Conservation (phyloP, 1,140 invertebrate genomes). For the Caenorhabditis inopinata region DNA sequence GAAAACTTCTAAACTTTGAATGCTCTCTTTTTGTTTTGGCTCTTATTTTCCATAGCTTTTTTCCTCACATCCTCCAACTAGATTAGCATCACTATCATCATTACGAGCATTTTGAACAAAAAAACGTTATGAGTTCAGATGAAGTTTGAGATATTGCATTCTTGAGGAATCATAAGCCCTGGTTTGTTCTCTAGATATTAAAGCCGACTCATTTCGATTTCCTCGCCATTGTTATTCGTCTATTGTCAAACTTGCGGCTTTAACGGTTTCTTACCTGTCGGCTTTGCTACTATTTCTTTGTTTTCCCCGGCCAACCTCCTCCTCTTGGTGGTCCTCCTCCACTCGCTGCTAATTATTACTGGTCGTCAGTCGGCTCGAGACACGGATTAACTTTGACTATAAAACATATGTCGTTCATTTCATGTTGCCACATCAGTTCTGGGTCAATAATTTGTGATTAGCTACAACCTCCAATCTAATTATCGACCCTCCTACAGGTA, state of each 20-base stretch:
- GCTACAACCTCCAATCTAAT: not conserved
- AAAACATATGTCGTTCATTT: slow-evolving; percentile 13
- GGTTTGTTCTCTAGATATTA: not conserved
- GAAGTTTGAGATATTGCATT: not conserved
- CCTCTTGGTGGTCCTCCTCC: not conserved
- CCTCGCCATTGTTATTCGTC: not conserved
- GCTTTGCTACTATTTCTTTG: not conserved
- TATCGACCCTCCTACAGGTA: slow-evolving; percentile 4
- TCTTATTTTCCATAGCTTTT: too few relatives aligned
- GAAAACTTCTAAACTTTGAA: too few relatives aligned
- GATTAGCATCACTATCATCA: not conserved
- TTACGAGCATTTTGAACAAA: not conserved
- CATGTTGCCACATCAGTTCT: not conserved
- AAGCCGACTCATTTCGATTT: not conserved
- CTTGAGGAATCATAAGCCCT: not conserved
- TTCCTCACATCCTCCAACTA: not conserved
- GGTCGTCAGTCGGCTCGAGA: not conserved
- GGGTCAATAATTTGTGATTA: slow-evolving; percentile 20
- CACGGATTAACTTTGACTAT: slow-evolving; percentile 30
- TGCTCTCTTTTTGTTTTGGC: too few relatives aligned
- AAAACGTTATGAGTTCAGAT: slow-evolving; percentile 29
- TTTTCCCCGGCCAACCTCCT: not conserved
- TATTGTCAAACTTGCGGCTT: not conserved
- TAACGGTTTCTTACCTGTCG: not conserved
- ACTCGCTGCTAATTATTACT: slow-evolving; percentile 10